A percentile compares a stretch with the other conserved stretches of the same genome.
phyloP scores from a whole-genome alignment of 1,140 invertebrate species.

The Apis dorsata region DNA sequence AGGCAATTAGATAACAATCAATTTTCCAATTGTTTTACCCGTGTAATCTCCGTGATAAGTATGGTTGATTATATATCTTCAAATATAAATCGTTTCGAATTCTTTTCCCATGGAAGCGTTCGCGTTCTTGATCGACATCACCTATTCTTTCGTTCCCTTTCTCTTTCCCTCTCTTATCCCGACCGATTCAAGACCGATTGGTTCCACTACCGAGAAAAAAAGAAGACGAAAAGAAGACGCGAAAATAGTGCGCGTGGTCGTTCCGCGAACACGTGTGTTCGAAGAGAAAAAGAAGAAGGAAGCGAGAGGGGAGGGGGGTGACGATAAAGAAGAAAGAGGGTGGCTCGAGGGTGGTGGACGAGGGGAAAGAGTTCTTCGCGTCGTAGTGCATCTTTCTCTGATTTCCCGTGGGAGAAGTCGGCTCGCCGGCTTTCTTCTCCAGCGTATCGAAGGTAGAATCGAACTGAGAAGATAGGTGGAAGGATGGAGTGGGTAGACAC shows the following conservation, averaged over 20 bases:
- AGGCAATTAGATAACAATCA: slow-evolving; percentile 11
- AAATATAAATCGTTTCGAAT: neutral
- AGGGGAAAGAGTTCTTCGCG: slow-evolving; percentile 26
- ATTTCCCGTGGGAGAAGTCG: slow-evolving; percentile 63
- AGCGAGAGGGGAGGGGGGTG: neutral
- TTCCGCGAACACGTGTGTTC: neutral
- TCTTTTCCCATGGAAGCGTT: neutral
- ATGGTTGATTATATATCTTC: neutral
- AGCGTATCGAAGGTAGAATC: slow-evolving; percentile 18
- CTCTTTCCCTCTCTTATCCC: neutral
- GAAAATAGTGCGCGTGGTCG: slow-evolving; percentile 15
- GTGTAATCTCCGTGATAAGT: too few species aligned
- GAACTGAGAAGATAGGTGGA: neutral
- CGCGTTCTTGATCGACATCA: neutral
- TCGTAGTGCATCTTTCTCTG: slow-evolving; percentile 68
- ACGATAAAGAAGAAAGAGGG: slow-evolving; percentile 1
- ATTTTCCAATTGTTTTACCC: slow-evolving; percentile 18
- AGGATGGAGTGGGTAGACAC: slow-evolving; percentile 39
- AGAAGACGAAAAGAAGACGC: slow-evolving; percentile 9
- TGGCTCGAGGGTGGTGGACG: neutral
- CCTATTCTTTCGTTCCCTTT: neutral
- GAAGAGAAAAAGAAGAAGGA: neutral
- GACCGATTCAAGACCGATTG: slow-evolving; percentile 25
- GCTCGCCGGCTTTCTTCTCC: slow-evolving; percentile 49
- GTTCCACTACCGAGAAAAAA: slow-evolving; percentile 20